Percentiles rank a stretch among this genome's conserved stretches.
Conservation (phyloP, 2,113 vertebrate genomes). For the Onychostruthus taczanowskii region DNA sequence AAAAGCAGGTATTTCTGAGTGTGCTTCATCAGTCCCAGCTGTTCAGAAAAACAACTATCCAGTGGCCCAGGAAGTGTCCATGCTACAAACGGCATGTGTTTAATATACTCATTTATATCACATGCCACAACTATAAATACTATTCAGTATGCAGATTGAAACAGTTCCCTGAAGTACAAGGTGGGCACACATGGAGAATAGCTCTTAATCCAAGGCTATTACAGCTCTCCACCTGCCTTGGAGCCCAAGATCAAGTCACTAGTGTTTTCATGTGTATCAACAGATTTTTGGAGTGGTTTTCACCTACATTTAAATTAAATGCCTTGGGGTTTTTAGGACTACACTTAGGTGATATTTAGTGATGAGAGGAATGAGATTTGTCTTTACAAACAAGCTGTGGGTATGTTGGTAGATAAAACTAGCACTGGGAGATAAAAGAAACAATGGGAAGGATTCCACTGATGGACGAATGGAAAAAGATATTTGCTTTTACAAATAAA, state of each 20-base stretch:
- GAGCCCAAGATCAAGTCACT: neutral
- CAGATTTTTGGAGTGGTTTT: neutral
- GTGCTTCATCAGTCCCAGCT: neutral
- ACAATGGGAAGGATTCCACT: neutral
- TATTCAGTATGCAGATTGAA: constrained; percentile 24
- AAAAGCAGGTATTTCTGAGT: constrained; percentile 6
- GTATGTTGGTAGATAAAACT: neutral
- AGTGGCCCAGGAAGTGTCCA: neutral
- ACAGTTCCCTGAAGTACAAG: neutral
- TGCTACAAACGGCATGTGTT: neutral
- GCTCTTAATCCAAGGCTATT: neutral
- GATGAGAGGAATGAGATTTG: neutral
- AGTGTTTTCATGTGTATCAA: neutral
- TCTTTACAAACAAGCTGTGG: neutral
- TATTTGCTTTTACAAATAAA: neutral
- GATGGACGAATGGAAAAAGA: neutral
- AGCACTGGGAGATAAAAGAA: neutral
- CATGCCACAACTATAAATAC: constrained; percentile 5
- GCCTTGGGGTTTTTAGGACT: neutral
- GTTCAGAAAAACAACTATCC: constrained; percentile 30
- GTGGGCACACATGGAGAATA: neutral
- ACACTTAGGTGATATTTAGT: constrained; percentile 28
- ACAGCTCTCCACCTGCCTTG: neutral
- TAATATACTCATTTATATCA: constrained; percentile 27
- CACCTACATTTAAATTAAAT: neutral